Percentiles rank a stretch among this genome's conserved stretches.
phyloP scores from a whole-genome alignment of 2,797 vertebrate species.

The Odontamblyopus rebecca region DNA sequence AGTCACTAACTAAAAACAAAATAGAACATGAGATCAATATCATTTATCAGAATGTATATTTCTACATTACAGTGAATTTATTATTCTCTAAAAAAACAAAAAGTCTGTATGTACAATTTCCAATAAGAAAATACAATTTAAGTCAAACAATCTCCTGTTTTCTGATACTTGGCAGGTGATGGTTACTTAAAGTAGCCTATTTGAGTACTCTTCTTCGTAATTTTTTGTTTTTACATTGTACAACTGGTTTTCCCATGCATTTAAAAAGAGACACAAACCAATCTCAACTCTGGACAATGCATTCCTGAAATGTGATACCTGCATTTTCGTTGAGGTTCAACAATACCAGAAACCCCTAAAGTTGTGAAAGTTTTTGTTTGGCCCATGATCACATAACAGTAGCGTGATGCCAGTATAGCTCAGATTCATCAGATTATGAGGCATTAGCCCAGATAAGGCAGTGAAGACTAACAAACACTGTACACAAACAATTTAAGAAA shows the following conservation, averaged over 20 bases:
- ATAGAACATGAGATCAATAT: not conserved
- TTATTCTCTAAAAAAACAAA: not conserved
- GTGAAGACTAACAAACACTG: slow-evolving; percentile 30
- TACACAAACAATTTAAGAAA: slow-evolving; percentile 20
- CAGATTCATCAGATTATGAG: slow-evolving; percentile 54
- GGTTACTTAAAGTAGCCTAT: not conserved
- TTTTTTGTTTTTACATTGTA: not conserved
- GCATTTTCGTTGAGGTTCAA: slow-evolving; percentile 15
- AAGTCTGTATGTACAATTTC: too few species aligned
- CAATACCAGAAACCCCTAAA: slow-evolving; percentile 22
- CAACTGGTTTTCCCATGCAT: slow-evolving; percentile 1
- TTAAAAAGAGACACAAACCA: slow-evolving; percentile 2
- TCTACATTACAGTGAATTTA: not conserved
- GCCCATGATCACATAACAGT: slow-evolving; percentile 28
- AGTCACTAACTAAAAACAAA: slow-evolving; percentile 89
- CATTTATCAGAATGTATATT: not conserved
- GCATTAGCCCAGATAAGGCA: slow-evolving; percentile 50
- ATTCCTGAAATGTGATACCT: slow-evolving; percentile 20
- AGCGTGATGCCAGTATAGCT: slow-evolving; percentile 35
- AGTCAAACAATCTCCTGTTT: too few species aligned
- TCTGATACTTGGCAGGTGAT: not conserved
- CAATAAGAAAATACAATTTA: too few species aligned
- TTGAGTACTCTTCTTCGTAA: not conserved
- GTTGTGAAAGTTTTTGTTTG: slow-evolving; percentile 39
- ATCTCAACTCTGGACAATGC: slow-evolving; percentile 6